Evolutionary conservation across 2,888 invertebrate genomes (phyloP).

Genomic region (Tetragnatha montana): DNA sequence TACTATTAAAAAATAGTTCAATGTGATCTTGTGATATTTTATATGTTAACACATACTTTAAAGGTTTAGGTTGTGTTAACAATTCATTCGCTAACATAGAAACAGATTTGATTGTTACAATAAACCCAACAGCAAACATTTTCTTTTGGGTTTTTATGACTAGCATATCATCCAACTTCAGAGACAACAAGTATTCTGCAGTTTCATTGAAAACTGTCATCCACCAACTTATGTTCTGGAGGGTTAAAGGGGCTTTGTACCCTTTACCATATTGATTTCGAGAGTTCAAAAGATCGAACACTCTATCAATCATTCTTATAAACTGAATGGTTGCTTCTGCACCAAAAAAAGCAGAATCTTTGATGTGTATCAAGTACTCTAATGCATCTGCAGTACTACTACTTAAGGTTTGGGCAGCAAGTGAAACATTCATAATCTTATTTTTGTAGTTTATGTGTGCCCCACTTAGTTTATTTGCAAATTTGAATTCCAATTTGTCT

Average conservation of each 20-base stretch:
- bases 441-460: conserved; percentile 1
- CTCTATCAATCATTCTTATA: background rate
- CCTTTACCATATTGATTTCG: background rate
- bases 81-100: conserved; percentile 1
- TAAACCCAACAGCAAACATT: background rate
- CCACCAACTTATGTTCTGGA: background rate
- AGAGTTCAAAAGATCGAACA: background rate
- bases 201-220: background rate
- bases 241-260: background rate
- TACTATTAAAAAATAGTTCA: conserved; percentile 18
- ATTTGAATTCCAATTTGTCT: conserved; percentile 15
- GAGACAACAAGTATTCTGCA: background rate
- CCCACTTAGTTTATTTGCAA: conserved; percentile 16
- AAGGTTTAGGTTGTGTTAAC: background rate
- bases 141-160: background rate
- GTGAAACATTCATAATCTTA: conserved; percentile 8
- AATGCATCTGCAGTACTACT: conserved; percentile 5
- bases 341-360: background rate
- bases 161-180: conserved; percentile 2
- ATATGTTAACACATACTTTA: background rate
- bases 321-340: background rate
- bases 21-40: conserved; percentile 16
- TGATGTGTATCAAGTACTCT: background rate
- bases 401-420: conserved; percentile 15
- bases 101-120: conserved; percentile 14